Percentiles rank a stretch among this genome's conserved stretches.
These are phyloP conservation scores for Grapholita molesta DNA, from an alignment of 1,140 invertebrate genomes.

Conservation along the genomic window DNA sequence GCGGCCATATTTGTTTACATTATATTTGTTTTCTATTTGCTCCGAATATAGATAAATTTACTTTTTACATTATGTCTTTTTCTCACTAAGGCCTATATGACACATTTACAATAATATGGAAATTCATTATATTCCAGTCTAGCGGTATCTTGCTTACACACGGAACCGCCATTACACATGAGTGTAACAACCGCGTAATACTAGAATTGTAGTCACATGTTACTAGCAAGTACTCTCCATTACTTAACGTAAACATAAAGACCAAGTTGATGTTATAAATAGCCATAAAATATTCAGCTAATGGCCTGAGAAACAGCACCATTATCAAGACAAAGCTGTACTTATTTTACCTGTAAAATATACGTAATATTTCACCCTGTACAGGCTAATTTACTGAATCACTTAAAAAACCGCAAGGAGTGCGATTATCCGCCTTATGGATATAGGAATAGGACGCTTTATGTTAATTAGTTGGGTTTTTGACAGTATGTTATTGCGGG, in stretches of 20 bases:
- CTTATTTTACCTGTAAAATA: conserved; percentile 16
- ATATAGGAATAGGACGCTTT: not conserved
- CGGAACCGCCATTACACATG: too few species aligned
- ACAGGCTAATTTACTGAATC: conserved; percentile 13
- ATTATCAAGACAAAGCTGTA: conserved; percentile 15
- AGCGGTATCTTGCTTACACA: too few species aligned
- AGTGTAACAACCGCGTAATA: not conserved
- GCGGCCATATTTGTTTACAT: too few species aligned
- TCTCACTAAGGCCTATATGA: too few species aligned
- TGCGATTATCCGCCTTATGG: not conserved
- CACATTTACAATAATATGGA: too few species aligned
- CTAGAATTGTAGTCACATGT: not conserved
- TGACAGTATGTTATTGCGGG: not conserved
- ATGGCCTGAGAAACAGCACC: conserved; percentile 12
- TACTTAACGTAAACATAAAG: not conserved
- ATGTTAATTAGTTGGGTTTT: conserved; percentile 7
- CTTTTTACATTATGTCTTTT: too few species aligned
- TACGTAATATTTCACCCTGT: conserved; percentile 9
- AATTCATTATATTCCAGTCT: too few species aligned
- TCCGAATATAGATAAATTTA: too few species aligned
- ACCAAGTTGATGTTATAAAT: conserved; percentile 12
- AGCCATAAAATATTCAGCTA: conserved; percentile 15
- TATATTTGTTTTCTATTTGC: too few species aligned
- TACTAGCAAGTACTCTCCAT: not conserved
- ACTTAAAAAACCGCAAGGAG: conserved; percentile 6